Percentiles rank a stretch among this genome's conserved stretches.
Evolutionary conservation across 2,797 vertebrate species (phyloP).

Genomic region (Cyclura pinguis): DNA sequence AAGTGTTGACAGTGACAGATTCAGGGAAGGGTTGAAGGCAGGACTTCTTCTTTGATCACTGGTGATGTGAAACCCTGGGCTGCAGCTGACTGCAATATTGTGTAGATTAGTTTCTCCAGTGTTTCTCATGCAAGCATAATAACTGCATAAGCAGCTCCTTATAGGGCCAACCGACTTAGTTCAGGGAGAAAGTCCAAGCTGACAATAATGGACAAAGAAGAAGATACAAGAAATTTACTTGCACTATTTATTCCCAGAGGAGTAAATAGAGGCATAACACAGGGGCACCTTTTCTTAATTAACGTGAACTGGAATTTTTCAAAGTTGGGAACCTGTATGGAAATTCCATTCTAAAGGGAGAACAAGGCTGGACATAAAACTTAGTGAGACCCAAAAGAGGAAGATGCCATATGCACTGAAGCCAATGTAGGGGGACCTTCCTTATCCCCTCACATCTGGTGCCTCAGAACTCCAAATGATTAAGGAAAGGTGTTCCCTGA

Average conservation of each 20-base stretch:
- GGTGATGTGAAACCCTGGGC: background rate
- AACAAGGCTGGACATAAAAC: too few species aligned
- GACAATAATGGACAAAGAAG: background rate
- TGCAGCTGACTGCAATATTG: background rate
- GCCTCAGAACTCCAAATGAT: too few species aligned
- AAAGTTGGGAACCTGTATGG: too few species aligned
- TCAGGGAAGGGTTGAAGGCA: background rate
- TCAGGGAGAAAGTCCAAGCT: background rate
- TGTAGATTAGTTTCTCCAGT: background rate
- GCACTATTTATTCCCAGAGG: background rate
- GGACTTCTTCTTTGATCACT: background rate
- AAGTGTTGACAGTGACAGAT: background rate
- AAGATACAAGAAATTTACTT: background rate
- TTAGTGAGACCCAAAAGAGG: too few species aligned
- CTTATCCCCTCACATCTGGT: too few species aligned
- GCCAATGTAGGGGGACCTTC: too few species aligned
- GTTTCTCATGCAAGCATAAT: background rate
- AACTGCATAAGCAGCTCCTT: background rate
- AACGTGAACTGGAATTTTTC: too few species aligned
- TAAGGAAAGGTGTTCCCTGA: too few species aligned
- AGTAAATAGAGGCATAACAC: too few species aligned
- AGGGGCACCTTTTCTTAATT: too few species aligned
- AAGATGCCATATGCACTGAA: too few species aligned
- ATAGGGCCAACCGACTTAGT: background rate
- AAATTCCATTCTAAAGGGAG: too few species aligned